Evolutionary conservation across 2,888 invertebrate genomes (phyloP), one percentile per base, ranked within the genome.

Genomic region (Perizoma affinitatum): DNA sequence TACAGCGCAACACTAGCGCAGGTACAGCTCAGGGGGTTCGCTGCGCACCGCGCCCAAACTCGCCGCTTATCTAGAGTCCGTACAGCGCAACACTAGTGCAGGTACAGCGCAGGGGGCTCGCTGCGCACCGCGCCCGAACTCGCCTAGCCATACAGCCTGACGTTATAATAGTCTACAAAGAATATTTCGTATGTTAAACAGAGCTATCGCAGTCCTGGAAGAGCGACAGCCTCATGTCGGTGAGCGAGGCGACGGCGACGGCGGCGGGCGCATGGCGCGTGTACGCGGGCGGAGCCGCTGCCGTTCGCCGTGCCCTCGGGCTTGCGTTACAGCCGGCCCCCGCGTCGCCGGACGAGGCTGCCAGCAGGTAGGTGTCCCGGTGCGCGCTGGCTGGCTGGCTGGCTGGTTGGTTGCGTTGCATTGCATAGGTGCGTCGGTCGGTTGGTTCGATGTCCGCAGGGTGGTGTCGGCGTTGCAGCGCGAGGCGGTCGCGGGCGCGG

Each of bases 381-480:
- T 6, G 36, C 36, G 36, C 36, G 36, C 36, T 36, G 36, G 36
- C 36, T 36, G 36, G 5, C 36, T 5, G 5, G 36, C 36, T 36
- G 36, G 36, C 36, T 5, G 5, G n/a, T n/a, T n/a, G n/a, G n/a
- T n/a, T n/a, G n/a, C 22, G 22, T 3, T 22, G 22, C 22, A 22
- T 22, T 22, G 22, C 22, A 22, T 22, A 22, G 22, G 22, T 22
- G 1, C 22, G 22, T 22, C n/a, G 42, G 42, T 5, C 7, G 11
- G 51, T 42, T n/a, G 42, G 4, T 41, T 41, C 7, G 4, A n/a
- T n/a, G n/a, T 22, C 22, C 22, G 22, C 74, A 84, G 86, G 47
- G 81, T 77, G 63, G 60, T 78, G 62, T 67, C 55, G 45, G 70
- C 75, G 60, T 78, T 88, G 87, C 85, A 66, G 71, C 63, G 59